phyloP scores from a whole-genome alignment of 35 echinoderm and acorn worm genomes.

The Ptychodera flava region DNA sequence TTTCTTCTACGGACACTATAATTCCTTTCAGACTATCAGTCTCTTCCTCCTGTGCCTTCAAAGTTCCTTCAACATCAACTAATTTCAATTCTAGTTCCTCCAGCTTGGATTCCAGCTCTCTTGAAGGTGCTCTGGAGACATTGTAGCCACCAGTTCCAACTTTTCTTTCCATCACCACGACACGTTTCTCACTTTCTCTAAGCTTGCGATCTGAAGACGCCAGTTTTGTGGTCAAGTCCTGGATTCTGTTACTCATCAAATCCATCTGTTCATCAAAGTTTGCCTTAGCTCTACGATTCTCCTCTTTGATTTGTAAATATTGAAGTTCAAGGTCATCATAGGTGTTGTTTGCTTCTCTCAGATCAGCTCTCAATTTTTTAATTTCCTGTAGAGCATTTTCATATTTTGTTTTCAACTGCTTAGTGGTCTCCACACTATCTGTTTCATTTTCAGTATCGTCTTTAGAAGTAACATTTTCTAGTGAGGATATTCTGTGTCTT shows the following conservation, averaged over 20 bases:
- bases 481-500: constrained; percentile 9
- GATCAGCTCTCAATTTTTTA: constrained; percentile 59
- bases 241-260: constrained; percentile 78
- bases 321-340: constrained; percentile 79
- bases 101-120: constrained; percentile 47
- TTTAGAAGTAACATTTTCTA: constrained; percentile 23
- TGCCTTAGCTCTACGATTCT: constrained; percentile 46
- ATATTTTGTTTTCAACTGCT: constrained; percentile 46
- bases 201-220: constrained; percentile 88
- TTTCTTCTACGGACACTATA: constrained; percentile 10
- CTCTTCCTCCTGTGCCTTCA: constrained; percentile 49
- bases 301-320: constrained; percentile 51
- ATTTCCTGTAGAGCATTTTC: constrained; percentile 66
- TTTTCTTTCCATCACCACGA: constrained; percentile 31
- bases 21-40: constrained; percentile 49
- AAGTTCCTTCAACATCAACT: constrained; percentile 49
- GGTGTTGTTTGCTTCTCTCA: constrained; percentile 47
- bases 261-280: constrained; percentile 56
- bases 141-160: neutral
- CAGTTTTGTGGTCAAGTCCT: constrained; percentile 86
- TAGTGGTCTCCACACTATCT: constrained; percentile 14
- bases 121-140: neutral
- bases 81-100: constrained; percentile 57
- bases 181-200: constrained; percentile 38
- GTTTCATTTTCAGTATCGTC: constrained; percentile 28